Base-by-base conservation (phyloP, 2,888 invertebrate species). In the Sarcophaga caerulescens region DNA sequence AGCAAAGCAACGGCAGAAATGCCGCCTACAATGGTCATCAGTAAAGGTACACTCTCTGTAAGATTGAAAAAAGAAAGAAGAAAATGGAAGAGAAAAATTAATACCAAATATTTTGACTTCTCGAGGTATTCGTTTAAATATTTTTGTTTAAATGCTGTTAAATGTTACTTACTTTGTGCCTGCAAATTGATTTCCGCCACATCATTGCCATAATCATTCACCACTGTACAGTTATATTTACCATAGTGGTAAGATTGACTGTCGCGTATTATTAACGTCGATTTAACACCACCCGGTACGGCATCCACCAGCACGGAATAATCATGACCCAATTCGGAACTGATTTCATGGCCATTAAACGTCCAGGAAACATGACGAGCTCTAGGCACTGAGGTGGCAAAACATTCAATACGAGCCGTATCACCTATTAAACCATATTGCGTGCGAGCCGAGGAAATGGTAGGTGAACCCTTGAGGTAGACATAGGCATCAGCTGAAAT, bases 151-250 rank as follows among this genome's bases (percentile, higher is more conserved):
- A 19, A 0, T 8, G 10, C 35, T 8, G 35, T 35, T 0, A 25
- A 25, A 35, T 35, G 35, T 35, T 35, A 95, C 97, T 96, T 95
- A 98, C 98, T 97, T 94, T 97, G 97, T 88, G 97, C 96, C 92
- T 95, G 96, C 88, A 99, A 94, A 85, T 95, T 95, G 88, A 99
- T 98, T 92, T 97, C 96, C 89, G 96, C 95, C 71, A 96, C 95
- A 92, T 97, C 98, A 88, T 96, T 96, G 65, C 99, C 99, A 89
- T 97, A 98, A 87, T 96, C 96, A 92, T 99, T 99, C 73, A 96
- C 96, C 44, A 98, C 98, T 73, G 98, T 97, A 93, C 99, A 99
- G 93, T 98, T 98, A 94, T 98, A 99, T 89, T 95, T 95, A 66
- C 98, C 98, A 91, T 98, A 99, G 93, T 99, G 98, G 89, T 95